phyloP scores from a whole-genome alignment of 1,140 invertebrate species.

The Thereuonema tuberculata region DNA sequence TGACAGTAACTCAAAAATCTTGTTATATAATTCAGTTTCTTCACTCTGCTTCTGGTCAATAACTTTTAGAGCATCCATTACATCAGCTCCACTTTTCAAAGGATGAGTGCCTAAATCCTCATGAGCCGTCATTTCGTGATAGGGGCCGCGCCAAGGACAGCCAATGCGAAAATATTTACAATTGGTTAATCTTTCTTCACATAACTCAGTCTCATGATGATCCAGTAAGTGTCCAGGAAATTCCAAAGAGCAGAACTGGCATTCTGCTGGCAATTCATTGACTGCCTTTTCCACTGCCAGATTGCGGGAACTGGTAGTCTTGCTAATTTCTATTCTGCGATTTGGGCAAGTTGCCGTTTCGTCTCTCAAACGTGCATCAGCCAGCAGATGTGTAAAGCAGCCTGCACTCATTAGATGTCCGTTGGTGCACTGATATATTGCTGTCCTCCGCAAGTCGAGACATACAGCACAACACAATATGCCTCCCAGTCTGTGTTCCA shows the following conservation, averaged over 20 bases:
- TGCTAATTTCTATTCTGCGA: conserved; percentile 83
- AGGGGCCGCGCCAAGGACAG: conserved; percentile 78
- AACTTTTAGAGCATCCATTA: conserved; percentile 60
- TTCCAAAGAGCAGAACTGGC: conserved; percentile 71
- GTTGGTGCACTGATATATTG: conserved; percentile 92
- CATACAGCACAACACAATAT: conserved; percentile 94
- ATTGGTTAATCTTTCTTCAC: conserved; percentile 71
- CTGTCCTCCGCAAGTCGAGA: conserved; percentile 75
- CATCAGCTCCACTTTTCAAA: conserved; percentile 60
- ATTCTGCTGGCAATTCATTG: conserved; percentile 78
- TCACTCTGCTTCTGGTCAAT: conserved; percentile 43
- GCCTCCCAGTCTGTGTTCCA: conserved; percentile 78
- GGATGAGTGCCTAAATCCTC: conserved; percentile 67
- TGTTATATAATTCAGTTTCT: conserved; percentile 55
- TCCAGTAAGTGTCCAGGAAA: conserved; percentile 73
- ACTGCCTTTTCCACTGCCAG: conserved; percentile 91
- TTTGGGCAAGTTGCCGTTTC: conserved; percentile 87
- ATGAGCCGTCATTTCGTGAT: conserved; percentile 62
- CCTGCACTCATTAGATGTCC: conserved; percentile 94
- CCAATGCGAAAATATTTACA: conserved; percentile 79
- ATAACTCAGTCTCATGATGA: conserved; percentile 67
- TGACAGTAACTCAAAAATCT: conserved; percentile 73
- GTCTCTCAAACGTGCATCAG: conserved; percentile 81
- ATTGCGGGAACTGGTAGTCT: conserved; percentile 60
- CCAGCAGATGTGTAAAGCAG: conserved; percentile 88